A percentile compares a stretch with the other conserved stretches of the same genome.
These are phyloP conservation scores for Harpagifer antarcticus DNA, from an alignment of 2,797 vertebrate species.

Conservation along the genomic window DNA sequence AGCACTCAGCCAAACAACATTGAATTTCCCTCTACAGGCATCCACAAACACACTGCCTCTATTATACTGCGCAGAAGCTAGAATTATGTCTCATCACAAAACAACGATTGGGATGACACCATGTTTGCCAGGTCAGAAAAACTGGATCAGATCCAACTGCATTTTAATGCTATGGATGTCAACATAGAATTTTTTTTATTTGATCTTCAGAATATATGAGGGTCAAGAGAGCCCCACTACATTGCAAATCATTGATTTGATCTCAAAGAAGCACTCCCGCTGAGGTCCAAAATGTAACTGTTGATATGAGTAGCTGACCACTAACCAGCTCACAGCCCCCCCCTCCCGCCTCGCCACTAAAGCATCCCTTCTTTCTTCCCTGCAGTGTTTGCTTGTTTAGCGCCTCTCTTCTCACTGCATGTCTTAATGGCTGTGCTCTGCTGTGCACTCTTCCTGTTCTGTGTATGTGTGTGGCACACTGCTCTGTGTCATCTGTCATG, in stretches of 20 bases:
- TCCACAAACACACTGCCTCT: conserved; percentile 80
- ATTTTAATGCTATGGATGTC: not conserved
- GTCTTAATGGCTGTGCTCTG: conserved; percentile 65
- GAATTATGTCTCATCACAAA: conserved; percentile 77
- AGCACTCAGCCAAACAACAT: conserved; percentile 77
- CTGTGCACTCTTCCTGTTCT: conserved; percentile 60
- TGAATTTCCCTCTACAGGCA: conserved; percentile 77
- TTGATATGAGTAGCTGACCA: conserved; percentile 64
- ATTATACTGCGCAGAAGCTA: conserved; percentile 77
- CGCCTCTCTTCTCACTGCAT: conserved; percentile 64
- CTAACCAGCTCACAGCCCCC: conserved; percentile 61
- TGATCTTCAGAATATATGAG: conserved; percentile 22
- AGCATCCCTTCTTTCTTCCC: conserved; percentile 55
- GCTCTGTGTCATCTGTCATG: conserved; percentile 79
- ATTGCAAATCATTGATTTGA: conserved; percentile 10
- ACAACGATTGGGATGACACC: conserved; percentile 49
- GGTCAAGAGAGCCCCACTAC: conserved; percentile 12
- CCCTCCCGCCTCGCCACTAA: conserved; percentile 50
- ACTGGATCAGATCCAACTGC: conserved; percentile 32
- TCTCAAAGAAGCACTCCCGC: conserved; percentile 35
- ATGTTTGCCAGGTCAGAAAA: conserved; percentile 63
- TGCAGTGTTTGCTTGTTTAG: conserved; percentile 69
- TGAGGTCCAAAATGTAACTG: conserved; percentile 44
- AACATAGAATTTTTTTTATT: conserved; percentile 16
- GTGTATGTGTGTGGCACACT: conserved; percentile 70